Conservation (phyloP, 2,888 invertebrate species). For the Caenorhabditis becei region DNA sequence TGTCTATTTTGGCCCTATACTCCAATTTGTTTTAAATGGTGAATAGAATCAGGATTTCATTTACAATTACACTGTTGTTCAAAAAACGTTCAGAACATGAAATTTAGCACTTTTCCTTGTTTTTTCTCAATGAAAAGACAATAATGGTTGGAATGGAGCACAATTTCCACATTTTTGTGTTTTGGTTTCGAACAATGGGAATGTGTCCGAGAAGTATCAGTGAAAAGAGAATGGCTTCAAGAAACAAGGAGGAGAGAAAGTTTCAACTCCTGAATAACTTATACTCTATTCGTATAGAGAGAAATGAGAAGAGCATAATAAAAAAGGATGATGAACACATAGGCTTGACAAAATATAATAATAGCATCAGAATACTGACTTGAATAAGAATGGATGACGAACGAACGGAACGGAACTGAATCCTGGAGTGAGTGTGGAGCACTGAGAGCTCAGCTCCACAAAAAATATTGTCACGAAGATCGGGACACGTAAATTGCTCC, state of each 20-base stretch:
- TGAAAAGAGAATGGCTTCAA: not conserved
- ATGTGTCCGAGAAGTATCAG: too few relatives aligned
- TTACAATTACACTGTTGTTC: not conserved
- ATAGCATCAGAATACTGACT: conserved; percentile 58
- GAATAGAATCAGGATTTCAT: too few relatives aligned
- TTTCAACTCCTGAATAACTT: conserved; percentile 51
- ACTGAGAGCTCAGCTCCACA: conserved; percentile 10
- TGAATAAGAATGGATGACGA: conserved; percentile 48
- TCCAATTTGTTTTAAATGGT: too few relatives aligned
- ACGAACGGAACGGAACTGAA: conserved; percentile 43
- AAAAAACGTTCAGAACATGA: not conserved
- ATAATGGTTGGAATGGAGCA: too few relatives aligned
- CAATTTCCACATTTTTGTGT: too few relatives aligned
- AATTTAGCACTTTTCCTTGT: not conserved
- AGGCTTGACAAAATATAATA: conserved; percentile 59
- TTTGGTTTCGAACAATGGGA: too few relatives aligned
- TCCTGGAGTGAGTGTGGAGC: conserved; percentile 27
- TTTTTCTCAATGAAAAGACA: too few relatives aligned
- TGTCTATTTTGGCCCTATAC: too few relatives aligned
- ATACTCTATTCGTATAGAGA: conserved; percentile 43
- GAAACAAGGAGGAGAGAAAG: conserved; percentile 12
- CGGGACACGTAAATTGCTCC: conserved; percentile 9
- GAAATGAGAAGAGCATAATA: conserved; percentile 58
- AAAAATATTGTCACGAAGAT: conserved; percentile 30
- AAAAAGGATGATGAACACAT: conserved; percentile 58